These are phyloP conservation scores for Speoplatyrhinus poulsoni DNA, from an alignment of 2,113 vertebrate genomes.

Conservation along the genomic window DNA sequence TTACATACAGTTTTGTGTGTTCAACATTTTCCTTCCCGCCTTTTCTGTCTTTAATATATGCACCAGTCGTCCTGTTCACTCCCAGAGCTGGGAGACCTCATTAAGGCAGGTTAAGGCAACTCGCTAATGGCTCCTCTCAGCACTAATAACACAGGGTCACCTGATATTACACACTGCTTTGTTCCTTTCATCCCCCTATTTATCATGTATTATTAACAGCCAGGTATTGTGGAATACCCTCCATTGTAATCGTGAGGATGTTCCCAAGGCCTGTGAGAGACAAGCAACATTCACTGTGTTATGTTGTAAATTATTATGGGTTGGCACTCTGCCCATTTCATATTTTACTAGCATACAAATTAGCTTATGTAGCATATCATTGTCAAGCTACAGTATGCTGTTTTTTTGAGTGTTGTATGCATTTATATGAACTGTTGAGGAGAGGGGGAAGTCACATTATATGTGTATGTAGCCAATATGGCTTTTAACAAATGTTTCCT, in stretches of 20 bases:
- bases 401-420: neutral
- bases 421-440: neutral
- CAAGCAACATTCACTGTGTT: conserved; percentile 42
- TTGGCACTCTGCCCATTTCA: conserved; percentile 37
- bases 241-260: conserved; percentile 56
- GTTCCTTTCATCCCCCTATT: conserved; percentile 67
- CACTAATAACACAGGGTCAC: conserved; percentile 72
- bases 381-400: no score
- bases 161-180: conserved; percentile 72
- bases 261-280: conserved; percentile 53
- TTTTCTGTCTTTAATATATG: conserved; percentile 44
- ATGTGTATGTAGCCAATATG: no score
- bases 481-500: no score
- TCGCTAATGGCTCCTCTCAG: conserved; percentile 74
- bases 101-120: conserved; percentile 75
- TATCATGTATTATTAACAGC: conserved; percentile 69
- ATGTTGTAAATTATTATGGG: conserved; percentile 52
- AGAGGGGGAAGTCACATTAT: no score
- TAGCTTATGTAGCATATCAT: conserved; percentile 39
- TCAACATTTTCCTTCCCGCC: conserved; percentile 18
- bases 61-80: conserved; percentile 55
- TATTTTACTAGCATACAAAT: conserved; percentile 42
- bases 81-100: conserved; percentile 72
- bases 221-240: conserved; percentile 54
- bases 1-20: conserved; percentile 19